These are phyloP conservation scores for Zaprionus vittiger DNA, from an alignment of 1,140 invertebrate species.

Conservation along the genomic window DNA sequence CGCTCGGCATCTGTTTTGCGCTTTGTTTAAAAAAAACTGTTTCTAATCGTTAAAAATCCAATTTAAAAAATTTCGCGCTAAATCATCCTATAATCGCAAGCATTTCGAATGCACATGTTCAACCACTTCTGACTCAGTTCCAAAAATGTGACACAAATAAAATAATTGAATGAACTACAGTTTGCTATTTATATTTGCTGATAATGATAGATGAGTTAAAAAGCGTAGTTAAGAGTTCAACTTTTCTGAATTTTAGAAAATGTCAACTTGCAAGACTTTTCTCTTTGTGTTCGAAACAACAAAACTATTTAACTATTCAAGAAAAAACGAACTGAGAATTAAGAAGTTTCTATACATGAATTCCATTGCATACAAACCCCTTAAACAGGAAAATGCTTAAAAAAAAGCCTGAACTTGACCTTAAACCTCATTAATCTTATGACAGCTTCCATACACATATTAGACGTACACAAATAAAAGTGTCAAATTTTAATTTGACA, in stretches of 20 bases:
- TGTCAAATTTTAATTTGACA: constrained; percentile 28
- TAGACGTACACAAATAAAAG: neutral
- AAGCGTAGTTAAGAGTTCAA: too few species aligned
- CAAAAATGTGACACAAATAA: neutral
- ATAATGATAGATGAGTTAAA: too few species aligned
- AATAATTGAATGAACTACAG: neutral
- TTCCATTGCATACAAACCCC: neutral
- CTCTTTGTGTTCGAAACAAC: too few species aligned
- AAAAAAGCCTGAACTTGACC: neutral
- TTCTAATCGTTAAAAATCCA: neutral
- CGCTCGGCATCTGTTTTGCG: neutral
- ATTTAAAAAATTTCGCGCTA: neutral
- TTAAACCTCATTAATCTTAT: neutral
- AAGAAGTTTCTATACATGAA: neutral
- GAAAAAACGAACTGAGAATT: too few species aligned
- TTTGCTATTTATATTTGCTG: neutral
- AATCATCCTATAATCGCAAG: neutral
- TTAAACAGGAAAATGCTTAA: neutral
- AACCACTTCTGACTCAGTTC: neutral
- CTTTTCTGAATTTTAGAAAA: too few species aligned
- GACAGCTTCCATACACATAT: neutral
- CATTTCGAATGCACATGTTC: neutral
- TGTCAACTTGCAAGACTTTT: too few species aligned
- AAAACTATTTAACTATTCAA: too few species aligned
- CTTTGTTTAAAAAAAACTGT: neutral